These are phyloP conservation scores for Ennomos fuscantarius DNA, from an alignment of 2,888 invertebrate genomes.

Conservation along the genomic window DNA sequence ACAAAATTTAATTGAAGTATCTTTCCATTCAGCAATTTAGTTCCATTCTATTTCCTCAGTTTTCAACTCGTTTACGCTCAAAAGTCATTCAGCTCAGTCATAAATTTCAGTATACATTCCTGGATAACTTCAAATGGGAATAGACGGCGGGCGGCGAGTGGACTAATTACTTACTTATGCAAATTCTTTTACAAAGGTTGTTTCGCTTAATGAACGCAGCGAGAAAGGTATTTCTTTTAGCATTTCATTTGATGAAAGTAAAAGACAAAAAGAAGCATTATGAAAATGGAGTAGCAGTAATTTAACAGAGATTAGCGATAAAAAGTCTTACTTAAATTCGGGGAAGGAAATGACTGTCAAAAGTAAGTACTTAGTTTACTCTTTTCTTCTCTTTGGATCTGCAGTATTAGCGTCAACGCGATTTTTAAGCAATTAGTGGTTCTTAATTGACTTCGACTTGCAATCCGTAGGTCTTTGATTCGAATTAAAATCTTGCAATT, in stretches of 20 bases:
- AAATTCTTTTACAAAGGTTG: constrained; percentile 49
- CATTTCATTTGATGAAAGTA: constrained; percentile 25
- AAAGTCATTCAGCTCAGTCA: constrained; percentile 13
- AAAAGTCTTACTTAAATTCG: constrained; percentile 7
- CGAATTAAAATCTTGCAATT: too few relatives aligned
- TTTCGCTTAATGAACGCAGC: constrained; percentile 50
- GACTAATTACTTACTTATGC: constrained; percentile 58
- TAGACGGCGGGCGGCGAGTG: constrained; percentile 29
- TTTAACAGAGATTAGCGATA: constrained; percentile 42
- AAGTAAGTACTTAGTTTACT: background rate
- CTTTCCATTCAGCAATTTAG: too few relatives aligned
- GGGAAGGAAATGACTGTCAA: background rate
- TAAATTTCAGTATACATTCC: constrained; percentile 22
- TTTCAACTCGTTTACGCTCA: background rate
- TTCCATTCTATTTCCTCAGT: too few relatives aligned
- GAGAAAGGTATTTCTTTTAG: constrained; percentile 27
- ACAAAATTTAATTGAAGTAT: too few relatives aligned
- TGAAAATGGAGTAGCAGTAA: constrained; percentile 39
- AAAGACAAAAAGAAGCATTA: constrained; percentile 32
- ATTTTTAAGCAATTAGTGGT: too few relatives aligned
- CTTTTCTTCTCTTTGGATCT: too few relatives aligned
- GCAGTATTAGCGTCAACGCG: too few relatives aligned
- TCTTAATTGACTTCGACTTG: too few relatives aligned
- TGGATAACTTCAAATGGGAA: constrained; percentile 18
- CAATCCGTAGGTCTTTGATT: too few relatives aligned